Percentiles rank a stretch among this genome's conserved stretches.
phyloP scores from a whole-genome alignment of 1,140 invertebrate genomes.

The Achatina immaculata region DNA sequence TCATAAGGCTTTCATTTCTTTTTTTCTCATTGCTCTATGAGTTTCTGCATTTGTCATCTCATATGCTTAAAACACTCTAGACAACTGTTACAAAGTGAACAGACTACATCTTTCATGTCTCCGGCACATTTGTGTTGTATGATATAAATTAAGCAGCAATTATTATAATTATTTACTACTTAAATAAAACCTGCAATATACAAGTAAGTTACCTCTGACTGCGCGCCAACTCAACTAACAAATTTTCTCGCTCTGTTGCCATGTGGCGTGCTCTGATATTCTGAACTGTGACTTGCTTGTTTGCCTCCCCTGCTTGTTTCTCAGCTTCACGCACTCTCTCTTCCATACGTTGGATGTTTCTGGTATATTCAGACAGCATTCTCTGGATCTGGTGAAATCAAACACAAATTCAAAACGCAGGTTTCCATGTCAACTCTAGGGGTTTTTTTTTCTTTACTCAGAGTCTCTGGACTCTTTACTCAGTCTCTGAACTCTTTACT shows the following conservation, averaged over 20 bases:
- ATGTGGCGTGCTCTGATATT: slow-evolving; percentile 53
- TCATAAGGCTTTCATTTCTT: too few relatives aligned
- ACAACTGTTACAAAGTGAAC: too few relatives aligned
- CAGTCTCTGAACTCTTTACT: not conserved
- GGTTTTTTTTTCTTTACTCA: not conserved
- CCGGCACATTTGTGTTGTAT: too few relatives aligned
- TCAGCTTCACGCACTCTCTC: slow-evolving; percentile 64
- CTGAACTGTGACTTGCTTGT: slow-evolving; percentile 53
- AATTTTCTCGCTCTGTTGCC: slow-evolving; percentile 53
- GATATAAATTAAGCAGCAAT: too few relatives aligned
- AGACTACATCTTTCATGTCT: too few relatives aligned
- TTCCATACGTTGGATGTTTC: slow-evolving; percentile 63
- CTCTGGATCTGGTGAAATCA: slow-evolving; percentile 56
- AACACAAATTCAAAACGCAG: not conserved
- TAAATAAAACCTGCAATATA: too few relatives aligned
- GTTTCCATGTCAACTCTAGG: not conserved
- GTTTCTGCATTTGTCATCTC: too few relatives aligned
- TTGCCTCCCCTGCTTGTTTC: slow-evolving; percentile 53
- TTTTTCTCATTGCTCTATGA: too few relatives aligned
- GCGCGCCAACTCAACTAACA: slow-evolving; percentile 52
- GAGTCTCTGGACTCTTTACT: not conserved
- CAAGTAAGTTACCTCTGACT: slow-evolving; percentile 39
- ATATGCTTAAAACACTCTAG: too few relatives aligned
- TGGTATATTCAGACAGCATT: slow-evolving; percentile 63
- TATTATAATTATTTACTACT: too few relatives aligned